Base-by-base conservation (phyloP, 2,113 vertebrate species). In the Nannobrachium achirus region DNA sequence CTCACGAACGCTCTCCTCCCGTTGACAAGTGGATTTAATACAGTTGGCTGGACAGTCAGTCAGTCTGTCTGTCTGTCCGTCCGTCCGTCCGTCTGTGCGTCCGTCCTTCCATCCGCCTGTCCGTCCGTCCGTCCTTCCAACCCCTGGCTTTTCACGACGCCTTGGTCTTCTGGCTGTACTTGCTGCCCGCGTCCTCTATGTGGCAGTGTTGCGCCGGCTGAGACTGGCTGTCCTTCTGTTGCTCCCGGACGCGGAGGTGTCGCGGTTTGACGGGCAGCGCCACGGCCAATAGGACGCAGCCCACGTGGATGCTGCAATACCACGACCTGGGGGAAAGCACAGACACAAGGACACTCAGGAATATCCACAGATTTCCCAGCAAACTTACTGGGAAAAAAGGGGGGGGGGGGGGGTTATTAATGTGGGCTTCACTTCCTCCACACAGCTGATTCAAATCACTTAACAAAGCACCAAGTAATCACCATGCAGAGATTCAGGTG, bases 251-350 rank as follows among this genome's bases (percentile, higher is more conserved):
- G 83, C 92, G 88, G 86, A 93, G 92, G 67, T 90, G 90, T 81
- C 92, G 89, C 63, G 92, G 94, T 86, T 95, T 95, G 85, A 93
- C 75, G 0, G 96, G 95, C 63, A 97, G 78, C 20, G 93, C 83
- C 53, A 94, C 56, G 25, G 95, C 88, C 41, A 96, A 88, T 82
- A 97, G 82, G 58, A 98, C 74, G 53, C 94, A 92, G 78, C 85
- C 83, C 59, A 96, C 58, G 71, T 98, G 96, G 62, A 96, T 86
- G 83, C 92, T 90, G 86, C 93, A 98, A 88, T 86, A 95, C 95
- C 96, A 97, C 86, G 95, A 96, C 88, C 96, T 98, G 55, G 6
- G n/a, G 14, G 16, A 8, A 48, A 13, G n/a, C 46, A 6, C 46
- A 48, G 10, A 48, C 11, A 48, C 11, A 48, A 11, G n/a, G 11